phyloP scores from a whole-genome alignment of 2,113 vertebrate species.

The Podarcis cretensis region DNA sequence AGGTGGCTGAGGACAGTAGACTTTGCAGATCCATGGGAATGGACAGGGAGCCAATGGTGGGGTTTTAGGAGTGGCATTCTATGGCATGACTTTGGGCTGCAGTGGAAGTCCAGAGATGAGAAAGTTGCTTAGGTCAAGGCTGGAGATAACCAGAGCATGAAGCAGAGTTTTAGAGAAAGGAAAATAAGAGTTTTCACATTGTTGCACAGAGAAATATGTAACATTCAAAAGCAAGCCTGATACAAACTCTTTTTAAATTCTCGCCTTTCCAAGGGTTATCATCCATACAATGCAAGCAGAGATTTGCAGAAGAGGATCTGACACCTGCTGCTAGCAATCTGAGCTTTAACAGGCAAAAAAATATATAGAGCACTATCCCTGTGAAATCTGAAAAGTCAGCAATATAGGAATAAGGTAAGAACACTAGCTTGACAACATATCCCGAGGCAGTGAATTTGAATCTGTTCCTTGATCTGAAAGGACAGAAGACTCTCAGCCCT shows the following conservation, averaged over 20 bases:
- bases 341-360: constrained; percentile 36
- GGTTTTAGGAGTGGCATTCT: too few species aligned
- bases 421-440: constrained; percentile 62
- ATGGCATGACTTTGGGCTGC: too few species aligned
- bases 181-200: not conserved
- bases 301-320: not conserved
- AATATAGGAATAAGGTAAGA: constrained; percentile 60
- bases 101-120: not conserved
- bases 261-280: not conserved
- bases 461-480: constrained; percentile 71
- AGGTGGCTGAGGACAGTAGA: not conserved
- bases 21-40: too few species aligned
- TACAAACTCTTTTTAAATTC: not conserved
- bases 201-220: not conserved
- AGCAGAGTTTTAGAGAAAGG: not conserved
- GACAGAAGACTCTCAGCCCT: constrained; percentile 67
- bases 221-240: not conserved
- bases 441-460: constrained; percentile 74
- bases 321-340: constrained; percentile 10
- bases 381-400: constrained; percentile 58
- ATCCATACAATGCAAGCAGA: not conserved
- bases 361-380: constrained; percentile 36
- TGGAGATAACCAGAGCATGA: not conserved
- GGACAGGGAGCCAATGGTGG: too few species aligned
- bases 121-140: not conserved